phyloP scores from a whole-genome alignment of 2,113 vertebrate species.

The Myodes glareolus region DNA sequence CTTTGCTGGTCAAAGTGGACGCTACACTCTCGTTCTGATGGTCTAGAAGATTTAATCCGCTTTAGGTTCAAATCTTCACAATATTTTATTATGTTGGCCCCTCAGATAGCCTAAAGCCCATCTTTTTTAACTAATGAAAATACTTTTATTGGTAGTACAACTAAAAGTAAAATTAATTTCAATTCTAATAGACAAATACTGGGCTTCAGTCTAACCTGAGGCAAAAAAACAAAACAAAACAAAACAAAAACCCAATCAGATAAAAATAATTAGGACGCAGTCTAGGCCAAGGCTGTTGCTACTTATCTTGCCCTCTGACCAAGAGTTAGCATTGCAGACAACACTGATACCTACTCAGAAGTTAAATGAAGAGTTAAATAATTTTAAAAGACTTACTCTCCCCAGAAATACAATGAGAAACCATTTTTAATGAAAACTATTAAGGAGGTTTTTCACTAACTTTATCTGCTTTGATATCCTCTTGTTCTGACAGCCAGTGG shows the following conservation, averaged over 20 bases:
- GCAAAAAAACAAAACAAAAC: not conserved
- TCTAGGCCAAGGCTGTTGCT: not conserved
- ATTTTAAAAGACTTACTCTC: not conserved
- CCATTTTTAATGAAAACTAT: not conserved
- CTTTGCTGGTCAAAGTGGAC: too few species aligned
- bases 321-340: too few species aligned
- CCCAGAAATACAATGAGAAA: not conserved
- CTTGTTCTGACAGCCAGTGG: slow-evolving; percentile 97
- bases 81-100: not conserved
- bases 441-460: slow-evolving; percentile 79
- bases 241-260: not conserved
- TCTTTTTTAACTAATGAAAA: not conserved
- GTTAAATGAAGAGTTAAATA: not conserved
- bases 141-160: not conserved
- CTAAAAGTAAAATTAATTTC: not conserved
- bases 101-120: not conserved
- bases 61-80: not conserved
- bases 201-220: not conserved
- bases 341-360: not conserved
- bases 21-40: not conserved
- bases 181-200: not conserved
- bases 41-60: not conserved
- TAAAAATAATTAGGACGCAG: not conserved
- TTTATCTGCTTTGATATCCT: slow-evolving; percentile 98
- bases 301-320: not conserved